Evolutionary conservation across 2,113 vertebrate species (phyloP), one percentile per base, ranked within the genome.

Genomic region (Herpetotheres cachinnans): DNA sequence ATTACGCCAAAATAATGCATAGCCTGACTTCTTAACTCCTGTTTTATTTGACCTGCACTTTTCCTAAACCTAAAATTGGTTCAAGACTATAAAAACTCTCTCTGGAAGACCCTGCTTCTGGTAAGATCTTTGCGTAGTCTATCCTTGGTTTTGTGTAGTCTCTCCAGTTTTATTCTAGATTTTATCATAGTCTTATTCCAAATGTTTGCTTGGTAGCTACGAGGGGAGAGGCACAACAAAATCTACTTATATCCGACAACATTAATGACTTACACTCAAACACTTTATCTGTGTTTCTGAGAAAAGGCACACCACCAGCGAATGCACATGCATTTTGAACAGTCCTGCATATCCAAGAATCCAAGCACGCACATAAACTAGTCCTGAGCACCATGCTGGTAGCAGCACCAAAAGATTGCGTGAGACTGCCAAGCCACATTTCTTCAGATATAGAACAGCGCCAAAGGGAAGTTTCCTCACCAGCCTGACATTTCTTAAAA

Each of bases 121-220:
- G 0, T 2, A 36, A 2, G 0, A 49, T 90, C 40, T 66, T 36
- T 9, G 8, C 1, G 2, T 5, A 54, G 17, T 16, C 18, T 58
- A 69, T 40, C n/a, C 52, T 61, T 30, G 6, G 42, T 12, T 42
- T 42, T 42, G 42, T 42, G 8, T 5, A 38, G 7, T 4, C 2
- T 52, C 34, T 73, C 20, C 36, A 21, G 6, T 19, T 91, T 38
- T n/a, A 16, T 13, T 74, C 26, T 40, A 0, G 27, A 10, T 40
- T 89, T 72, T 27, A 3, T 38, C 7, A 12, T 0, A 0, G 3
- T 17, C 10, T 65, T 36, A 72, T 25, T 67, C 8, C 17, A 67
- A 52, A 11, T 3, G 1, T 54, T 71, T 65, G 4, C 13, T 22
- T 58, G 42, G 38, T 34, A 79, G 65, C 6, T 71, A 10, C 3